phyloP scores from a whole-genome alignment of 1,140 invertebrate genomes.

The Diorhabda elongata region DNA sequence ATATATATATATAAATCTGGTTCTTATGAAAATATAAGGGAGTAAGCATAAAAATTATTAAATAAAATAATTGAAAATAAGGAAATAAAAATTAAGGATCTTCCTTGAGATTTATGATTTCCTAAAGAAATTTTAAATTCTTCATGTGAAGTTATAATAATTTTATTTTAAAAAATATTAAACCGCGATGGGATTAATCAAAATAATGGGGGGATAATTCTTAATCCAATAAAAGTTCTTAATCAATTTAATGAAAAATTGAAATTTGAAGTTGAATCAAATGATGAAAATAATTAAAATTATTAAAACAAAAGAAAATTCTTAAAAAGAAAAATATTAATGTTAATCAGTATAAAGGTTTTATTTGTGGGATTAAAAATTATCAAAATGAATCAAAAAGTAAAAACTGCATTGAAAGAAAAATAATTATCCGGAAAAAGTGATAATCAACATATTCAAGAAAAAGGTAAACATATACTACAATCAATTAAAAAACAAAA shows the following conservation, averaged over 20 bases:
- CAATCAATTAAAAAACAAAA: too few species aligned
- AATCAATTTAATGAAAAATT: conserved; percentile 54
- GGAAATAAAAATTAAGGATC: conserved; percentile 51
- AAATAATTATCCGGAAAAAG: too few species aligned
- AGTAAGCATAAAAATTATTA: conserved; percentile 64
- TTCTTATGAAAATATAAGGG: conserved; percentile 62
- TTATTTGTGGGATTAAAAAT: conserved; percentile 56
- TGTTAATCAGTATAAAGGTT: conserved; percentile 50
- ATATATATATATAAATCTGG: conserved; percentile 51
- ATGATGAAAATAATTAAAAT: conserved; percentile 51
- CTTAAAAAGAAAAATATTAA: conserved; percentile 51
- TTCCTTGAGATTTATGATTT: conserved; percentile 46
- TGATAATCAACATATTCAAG: too few species aligned
- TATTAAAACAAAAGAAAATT: conserved; percentile 51
- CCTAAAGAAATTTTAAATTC: conserved; percentile 52
- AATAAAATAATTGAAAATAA: conserved; percentile 55
- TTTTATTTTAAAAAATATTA: conserved; percentile 48
- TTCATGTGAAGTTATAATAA: conserved; percentile 48
- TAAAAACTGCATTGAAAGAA: too few species aligned
- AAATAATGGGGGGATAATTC: conserved; percentile 47
- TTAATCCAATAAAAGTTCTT: conserved; percentile 48
- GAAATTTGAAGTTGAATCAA: conserved; percentile 50
- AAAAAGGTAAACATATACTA: too few species aligned
- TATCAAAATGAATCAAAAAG: conserved; percentile 47
- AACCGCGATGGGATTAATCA: conserved; percentile 52